Base-by-base conservation (phyloP, 2,113 vertebrate genomes). In the Bagarius yarrelli region DNA sequence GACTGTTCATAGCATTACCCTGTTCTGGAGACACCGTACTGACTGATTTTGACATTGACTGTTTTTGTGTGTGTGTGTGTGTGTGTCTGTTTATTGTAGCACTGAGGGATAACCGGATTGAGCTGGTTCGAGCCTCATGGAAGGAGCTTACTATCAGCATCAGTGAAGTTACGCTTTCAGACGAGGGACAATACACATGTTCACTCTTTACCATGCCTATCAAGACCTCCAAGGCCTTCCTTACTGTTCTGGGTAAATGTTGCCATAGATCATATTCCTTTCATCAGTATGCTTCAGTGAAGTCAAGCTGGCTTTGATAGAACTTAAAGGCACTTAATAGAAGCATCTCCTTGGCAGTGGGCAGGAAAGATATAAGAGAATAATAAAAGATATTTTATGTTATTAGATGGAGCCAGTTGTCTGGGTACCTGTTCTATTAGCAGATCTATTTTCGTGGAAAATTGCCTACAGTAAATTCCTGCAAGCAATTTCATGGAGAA, bases 161-260 rank as follows among this genome's bases (percentile, higher is more conserved):
- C 91, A 93, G 91, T 78, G 97, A 99, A 8, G 95, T 97, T 84
- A 91, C 95, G 71, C 93, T 99, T 89, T 95, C 95, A 0, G 98
- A 99, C 74, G 97, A 99, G 89, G 98, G 98, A 79, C 96, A 94
- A 87, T 99, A 99, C 86, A 99, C 98, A 78, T 99, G 98, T 89
- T 98, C 97, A 15, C 94, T 99, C 86, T 99, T 99, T 93, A 99
- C 98, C 69, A 99, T 98, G 98, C 97, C 97, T 81, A 96, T 99
- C 93, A 98, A 96, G 91, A 98, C 96, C 79, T 95, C 97, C 90
- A 99, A 97, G 94, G 97, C 98, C 92, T 99, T 94, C 88, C 96
- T 99, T 86, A 97, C 95, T 0, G 97, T 99, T 80, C 91, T 99
- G 1, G 96, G 98, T 99, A 89, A 95, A 95, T 88, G 30, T 59